Base-by-base conservation (phyloP, 2,113 vertebrate species). In the Anoplopoma fimbria region DNA sequence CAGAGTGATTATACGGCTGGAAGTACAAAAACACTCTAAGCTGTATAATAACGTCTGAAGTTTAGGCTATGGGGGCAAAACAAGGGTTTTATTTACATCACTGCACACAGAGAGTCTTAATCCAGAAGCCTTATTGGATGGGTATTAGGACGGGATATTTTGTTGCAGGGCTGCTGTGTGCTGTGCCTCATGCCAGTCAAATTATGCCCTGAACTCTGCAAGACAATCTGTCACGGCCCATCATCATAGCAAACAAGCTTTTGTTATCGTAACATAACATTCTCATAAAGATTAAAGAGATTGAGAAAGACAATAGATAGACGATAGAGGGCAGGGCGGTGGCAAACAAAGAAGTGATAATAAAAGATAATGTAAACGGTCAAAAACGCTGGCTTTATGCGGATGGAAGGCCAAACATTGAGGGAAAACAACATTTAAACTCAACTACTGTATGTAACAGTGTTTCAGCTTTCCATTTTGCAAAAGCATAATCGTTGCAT, bases 41-140 rank as follows among this genome's bases (percentile, higher is more conserved):
- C 80, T 76, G 72, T 47, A 86, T 68, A 75, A 90, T 78, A 76
- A 85, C 82, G 75, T 83, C 53, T 25, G 51, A 42, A 60, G 82
- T 91, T 91, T 82, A 86, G 67, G 72, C 71, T 80, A 68, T 36
- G 14, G 42, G 42, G 72, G 40, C 42, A 57, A 89, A 86, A 83
- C 69, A 87, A 79, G 36, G 57, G 69, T 73, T 88, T 83, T 86
- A 86, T 91, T 91, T 86, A 84, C 80, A 81, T 89, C 73, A 86
- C 33, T 79, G 72, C 71, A 67, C 81, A 88, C 23, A 77, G 34
- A 86, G 76, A 80, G 55, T 75, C 63, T 79, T 58, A 68, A 86
- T 72, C 62, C 74, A 81, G 61, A 60, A 73, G 77, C 75, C 31
- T 78, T 53, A 53, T n/a, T 83, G 42, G 68, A 55, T 40, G 79